Percentiles rank a stretch among this genome's conserved stretches.
Evolutionary conservation across 2,113 vertebrate genomes (phyloP).

Genomic region (Cariama cristata): DNA sequence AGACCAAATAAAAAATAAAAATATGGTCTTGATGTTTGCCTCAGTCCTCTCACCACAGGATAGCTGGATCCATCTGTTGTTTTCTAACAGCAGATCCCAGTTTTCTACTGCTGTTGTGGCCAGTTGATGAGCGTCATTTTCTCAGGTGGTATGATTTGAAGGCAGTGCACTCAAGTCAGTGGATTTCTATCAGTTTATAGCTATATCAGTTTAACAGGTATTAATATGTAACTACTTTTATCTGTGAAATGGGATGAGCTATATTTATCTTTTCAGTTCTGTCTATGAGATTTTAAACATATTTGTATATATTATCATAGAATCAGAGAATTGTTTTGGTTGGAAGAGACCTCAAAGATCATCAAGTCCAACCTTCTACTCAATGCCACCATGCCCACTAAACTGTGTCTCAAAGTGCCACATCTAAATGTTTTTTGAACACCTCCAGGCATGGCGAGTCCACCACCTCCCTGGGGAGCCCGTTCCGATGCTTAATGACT

Average conservation of each 20-base stretch:
- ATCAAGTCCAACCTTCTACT: too few relatives aligned
- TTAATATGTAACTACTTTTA: not conserved
- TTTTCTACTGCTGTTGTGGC: not conserved
- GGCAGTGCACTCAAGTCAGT: not conserved
- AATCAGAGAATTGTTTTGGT: too few relatives aligned
- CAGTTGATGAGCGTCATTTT: not conserved
- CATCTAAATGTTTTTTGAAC: too few relatives aligned
- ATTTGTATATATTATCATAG: fast-evolving
- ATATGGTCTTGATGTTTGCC: fast-evolving
- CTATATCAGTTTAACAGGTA: not conserved
- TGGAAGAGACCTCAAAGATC: too few relatives aligned
- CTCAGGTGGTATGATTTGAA: not conserved
- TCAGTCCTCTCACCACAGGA: not conserved
- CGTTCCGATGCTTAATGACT: too few relatives aligned
- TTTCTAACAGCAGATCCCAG: not conserved
- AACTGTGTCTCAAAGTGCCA: too few relatives aligned
- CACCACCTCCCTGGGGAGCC: too few relatives aligned
- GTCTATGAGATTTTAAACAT: not conserved
- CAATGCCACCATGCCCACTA: too few relatives aligned
- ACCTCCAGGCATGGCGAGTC: too few relatives aligned
- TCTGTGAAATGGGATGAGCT: not conserved
- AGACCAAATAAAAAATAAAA: not conserved
- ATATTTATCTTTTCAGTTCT: not conserved
- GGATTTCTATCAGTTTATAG: not conserved
- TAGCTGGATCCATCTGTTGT: not conserved